Evolutionary conservation across 1,140 invertebrate genomes (phyloP).

Genomic region (Augochlora pura): DNA sequence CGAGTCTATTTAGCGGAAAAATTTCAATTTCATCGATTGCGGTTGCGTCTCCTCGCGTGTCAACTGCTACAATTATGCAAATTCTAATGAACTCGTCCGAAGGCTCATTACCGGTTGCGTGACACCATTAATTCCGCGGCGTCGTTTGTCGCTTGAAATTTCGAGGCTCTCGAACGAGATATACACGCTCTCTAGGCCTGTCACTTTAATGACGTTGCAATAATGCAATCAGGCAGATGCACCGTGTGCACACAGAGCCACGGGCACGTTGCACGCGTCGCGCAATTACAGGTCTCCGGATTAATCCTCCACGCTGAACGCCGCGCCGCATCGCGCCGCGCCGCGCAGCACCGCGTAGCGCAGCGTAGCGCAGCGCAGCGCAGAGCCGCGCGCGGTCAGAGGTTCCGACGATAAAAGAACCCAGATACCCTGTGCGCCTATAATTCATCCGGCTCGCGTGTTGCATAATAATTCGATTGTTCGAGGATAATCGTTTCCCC

Average conservation of each 20-base stretch:
- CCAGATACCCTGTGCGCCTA: neutral
- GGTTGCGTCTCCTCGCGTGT: neutral
- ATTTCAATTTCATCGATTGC: neutral
- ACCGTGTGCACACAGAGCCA: neutral
- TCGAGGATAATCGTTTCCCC: neutral
- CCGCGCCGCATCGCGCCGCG: too few species aligned
- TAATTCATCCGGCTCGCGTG: conserved; percentile 15
- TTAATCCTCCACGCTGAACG: conserved; percentile 21
- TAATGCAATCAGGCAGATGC: conserved; percentile 36
- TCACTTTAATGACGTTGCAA: conserved; percentile 29
- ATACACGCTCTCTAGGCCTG: neutral
- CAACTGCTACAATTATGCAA: conserved; percentile 8
- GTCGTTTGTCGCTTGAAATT: neutral
- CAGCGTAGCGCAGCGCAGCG: too few species aligned
- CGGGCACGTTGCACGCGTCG: neutral
- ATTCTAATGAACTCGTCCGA: conserved; percentile 2
- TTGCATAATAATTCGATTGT: conserved; percentile 22
- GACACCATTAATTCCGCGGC: neutral
- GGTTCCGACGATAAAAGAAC: conserved; percentile 10
- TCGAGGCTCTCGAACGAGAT: neutral
- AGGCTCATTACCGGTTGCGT: conserved; percentile 12
- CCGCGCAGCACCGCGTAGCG: too few species aligned
- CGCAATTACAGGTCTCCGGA: conserved; percentile 25
- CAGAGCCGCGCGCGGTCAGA: neutral
- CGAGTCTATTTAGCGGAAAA: neutral